Evolutionary conservation across 2,888 invertebrate genomes (phyloP).

Genomic region (Gryllus longicercus): DNA sequence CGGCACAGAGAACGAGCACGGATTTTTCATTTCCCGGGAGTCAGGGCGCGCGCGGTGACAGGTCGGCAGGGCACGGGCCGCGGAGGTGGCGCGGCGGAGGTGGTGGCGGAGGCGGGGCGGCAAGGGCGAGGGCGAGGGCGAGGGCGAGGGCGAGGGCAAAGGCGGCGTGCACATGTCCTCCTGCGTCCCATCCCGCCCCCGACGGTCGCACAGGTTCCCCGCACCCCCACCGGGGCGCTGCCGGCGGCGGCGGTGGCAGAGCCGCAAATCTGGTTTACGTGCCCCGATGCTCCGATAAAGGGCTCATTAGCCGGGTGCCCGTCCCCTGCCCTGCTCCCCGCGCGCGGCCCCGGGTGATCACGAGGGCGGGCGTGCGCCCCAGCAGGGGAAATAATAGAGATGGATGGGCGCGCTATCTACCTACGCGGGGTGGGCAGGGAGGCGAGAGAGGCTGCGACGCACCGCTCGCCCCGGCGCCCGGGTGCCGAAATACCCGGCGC

Average conservation of each 20-base stretch:
- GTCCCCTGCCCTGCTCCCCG: not conserved
- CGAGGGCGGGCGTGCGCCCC: conserved; percentile 12
- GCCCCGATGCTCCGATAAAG: conserved; percentile 51
- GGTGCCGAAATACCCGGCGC: too few species aligned
- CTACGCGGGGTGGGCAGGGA: conserved; percentile 42
- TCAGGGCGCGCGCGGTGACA: too few species aligned
- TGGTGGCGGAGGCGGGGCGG: too few species aligned
- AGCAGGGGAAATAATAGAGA: conserved; percentile 29
- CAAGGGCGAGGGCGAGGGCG: too few species aligned
- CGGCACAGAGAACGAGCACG: not conserved
- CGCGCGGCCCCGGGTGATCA: not conserved
- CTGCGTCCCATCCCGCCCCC: too few species aligned
- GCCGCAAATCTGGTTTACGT: conserved; percentile 50
- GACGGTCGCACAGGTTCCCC: not conserved
- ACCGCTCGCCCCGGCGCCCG: too few species aligned
- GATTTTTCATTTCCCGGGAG: too few species aligned
- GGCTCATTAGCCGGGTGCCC: conserved; percentile 48
- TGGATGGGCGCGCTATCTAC: conserved; percentile 39
- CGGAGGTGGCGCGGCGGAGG: too few species aligned
- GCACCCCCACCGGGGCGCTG: not conserved
- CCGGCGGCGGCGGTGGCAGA: conserved; percentile 40
- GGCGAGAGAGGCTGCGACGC: conserved; percentile 39
- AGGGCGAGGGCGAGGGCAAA: not conserved
- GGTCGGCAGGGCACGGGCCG: too few species aligned
- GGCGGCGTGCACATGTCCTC: not conserved